Evolutionary conservation across 2,888 invertebrate species (phyloP).

Genomic region (Epistrophe eligans): DNA sequence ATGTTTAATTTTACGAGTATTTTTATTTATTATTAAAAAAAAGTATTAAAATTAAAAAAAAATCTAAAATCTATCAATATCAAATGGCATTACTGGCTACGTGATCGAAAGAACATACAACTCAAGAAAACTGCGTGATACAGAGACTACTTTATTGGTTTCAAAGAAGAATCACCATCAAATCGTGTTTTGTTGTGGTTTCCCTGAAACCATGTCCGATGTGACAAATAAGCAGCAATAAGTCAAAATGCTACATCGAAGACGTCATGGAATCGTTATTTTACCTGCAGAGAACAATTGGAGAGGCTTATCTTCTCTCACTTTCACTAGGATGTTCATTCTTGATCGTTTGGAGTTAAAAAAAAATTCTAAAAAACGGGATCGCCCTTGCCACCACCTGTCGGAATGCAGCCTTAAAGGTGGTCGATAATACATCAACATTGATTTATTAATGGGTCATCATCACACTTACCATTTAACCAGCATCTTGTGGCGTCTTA

Average conservation of each 20-base stretch:
- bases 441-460: constrained; percentile 74
- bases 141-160: constrained; percentile 38
- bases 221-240: constrained; percentile 83
- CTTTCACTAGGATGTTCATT: constrained; percentile 68
- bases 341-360: constrained; percentile 34
- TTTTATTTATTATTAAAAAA: background rate
- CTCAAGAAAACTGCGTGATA: constrained; percentile 12
- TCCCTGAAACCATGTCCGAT: constrained; percentile 81
- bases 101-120: constrained; percentile 9
- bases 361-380: constrained; percentile 38
- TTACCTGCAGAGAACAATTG: constrained; percentile 63
- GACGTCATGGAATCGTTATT: constrained; percentile 58
- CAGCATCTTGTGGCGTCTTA: constrained; percentile 50
- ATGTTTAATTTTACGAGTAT: background rate
- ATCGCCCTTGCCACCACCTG: constrained; percentile 67
- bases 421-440: constrained; percentile 75
- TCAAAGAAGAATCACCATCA: constrained; percentile 29
- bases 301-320: constrained; percentile 69
- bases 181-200: constrained; percentile 61
- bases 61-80: no score
- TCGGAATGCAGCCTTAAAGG: constrained; percentile 70
- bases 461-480: constrained; percentile 59
- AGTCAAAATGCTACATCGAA: constrained; percentile 78
- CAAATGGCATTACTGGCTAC: constrained; percentile 17
- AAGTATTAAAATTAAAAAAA: no score